Conservation (phyloP, 2,797 vertebrate genomes). For the Melanotaenia pygmaea region DNA sequence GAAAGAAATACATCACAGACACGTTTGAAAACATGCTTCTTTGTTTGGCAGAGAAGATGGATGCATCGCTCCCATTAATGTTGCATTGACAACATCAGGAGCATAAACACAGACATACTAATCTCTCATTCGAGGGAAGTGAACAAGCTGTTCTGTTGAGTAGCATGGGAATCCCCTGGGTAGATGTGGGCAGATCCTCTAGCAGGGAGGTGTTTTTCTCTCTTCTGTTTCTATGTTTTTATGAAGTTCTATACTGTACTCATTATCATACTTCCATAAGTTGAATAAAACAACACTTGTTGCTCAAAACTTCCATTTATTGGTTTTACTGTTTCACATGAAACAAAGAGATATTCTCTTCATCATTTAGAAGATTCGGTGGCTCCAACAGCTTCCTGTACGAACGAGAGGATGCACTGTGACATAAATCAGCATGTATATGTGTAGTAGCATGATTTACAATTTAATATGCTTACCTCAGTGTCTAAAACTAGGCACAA, state of each 20-base stretch:
- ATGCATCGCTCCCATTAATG: too few species aligned
- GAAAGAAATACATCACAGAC: too few species aligned
- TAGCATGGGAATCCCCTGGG: conserved; percentile 36
- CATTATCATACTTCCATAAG: neutral
- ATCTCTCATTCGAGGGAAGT: neutral
- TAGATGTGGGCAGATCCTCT: conserved; percentile 12
- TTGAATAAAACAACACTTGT: neutral
- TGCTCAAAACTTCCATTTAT: conserved; percentile 10
- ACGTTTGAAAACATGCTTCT: too few species aligned
- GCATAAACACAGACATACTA: neutral
- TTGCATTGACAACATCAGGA: too few species aligned
- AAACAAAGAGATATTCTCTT: neutral
- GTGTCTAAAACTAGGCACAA: conserved; percentile 37
- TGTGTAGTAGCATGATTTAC: neutral
- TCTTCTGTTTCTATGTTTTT: neutral
- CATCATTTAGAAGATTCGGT: accelerated
- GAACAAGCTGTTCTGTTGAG: conserved; percentile 22
- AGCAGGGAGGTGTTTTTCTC: conserved; percentile 13
- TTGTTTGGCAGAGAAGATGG: too few species aligned
- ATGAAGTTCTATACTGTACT: neutral
- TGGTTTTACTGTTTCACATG: conserved; percentile 15
- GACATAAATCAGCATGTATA: neutral
- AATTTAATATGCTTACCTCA: conserved; percentile 18
- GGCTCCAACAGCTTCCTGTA: conserved; percentile 24
- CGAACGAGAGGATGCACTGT: neutral